Percentiles rank a stretch among this genome's conserved stretches.
Evolutionary conservation across 1,140 invertebrate species (phyloP).

Genomic region (Globodera ellingtonae): DNA sequence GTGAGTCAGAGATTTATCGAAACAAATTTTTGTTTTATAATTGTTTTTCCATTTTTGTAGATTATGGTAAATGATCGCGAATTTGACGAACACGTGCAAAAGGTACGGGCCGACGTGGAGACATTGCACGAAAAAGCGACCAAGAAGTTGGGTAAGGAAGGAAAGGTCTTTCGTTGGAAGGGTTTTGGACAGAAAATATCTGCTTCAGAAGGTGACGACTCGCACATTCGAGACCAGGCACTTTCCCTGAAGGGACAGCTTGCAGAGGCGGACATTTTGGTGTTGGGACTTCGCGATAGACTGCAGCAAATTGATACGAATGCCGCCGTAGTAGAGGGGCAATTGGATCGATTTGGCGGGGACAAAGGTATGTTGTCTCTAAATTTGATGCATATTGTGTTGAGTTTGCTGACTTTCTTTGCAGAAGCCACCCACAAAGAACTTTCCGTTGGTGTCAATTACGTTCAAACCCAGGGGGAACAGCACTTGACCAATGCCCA

Average conservation of each 20-base stretch:
- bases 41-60: slow-evolving; percentile 2
- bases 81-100: slow-evolving; percentile 56
- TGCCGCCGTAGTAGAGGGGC: slow-evolving; percentile 33
- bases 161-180: background rate
- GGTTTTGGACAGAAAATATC: slow-evolving; percentile 22
- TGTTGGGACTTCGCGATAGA: slow-evolving; percentile 48
- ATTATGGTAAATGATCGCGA: slow-evolving; percentile 53
- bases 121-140: slow-evolving; percentile 50
- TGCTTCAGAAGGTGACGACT: slow-evolving; percentile 53
- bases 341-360: slow-evolving; percentile 46
- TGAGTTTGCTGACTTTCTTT: background rate
- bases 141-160: slow-evolving; percentile 52
- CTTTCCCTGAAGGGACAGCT: slow-evolving; percentile 47
- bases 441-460: slow-evolving; percentile 52
- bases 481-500: slow-evolving; percentile 48
- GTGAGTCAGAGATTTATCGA: slow-evolving; percentile 37
- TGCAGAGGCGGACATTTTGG: slow-evolving; percentile 34
- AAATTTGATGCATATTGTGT: too few relatives aligned
- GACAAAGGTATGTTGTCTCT: slow-evolving; percentile 40
- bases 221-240: slow-evolving; percentile 51
- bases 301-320: slow-evolving; percentile 51
- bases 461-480: slow-evolving; percentile 59
- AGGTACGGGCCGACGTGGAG: slow-evolving; percentile 49
- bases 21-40: background rate
- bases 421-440: slow-evolving; percentile 33